Evolutionary conservation across 2,797 vertebrate genomes (phyloP), one percentile per base, ranked within the genome.

Genomic region (Nannoperca australis): DNA sequence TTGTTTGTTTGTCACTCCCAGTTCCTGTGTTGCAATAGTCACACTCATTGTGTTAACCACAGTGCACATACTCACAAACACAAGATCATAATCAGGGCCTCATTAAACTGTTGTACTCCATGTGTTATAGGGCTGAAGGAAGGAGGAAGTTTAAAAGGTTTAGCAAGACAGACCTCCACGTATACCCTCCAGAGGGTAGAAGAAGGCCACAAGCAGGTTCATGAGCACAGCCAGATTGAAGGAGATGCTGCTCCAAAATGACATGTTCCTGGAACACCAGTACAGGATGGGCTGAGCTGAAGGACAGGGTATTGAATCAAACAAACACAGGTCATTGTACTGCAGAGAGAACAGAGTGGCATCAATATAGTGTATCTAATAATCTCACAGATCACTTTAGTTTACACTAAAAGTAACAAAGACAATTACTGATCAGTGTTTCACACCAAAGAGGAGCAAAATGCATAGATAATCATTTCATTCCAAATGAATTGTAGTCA

Each of bases 221-320:
- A 99, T 99, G 77, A 99, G 97, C 61, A 99, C 98, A 3, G 98
- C 98, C 91, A 99, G 95, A 94, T 99, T 99, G 82, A 99, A 99
- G 59, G 98, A 99, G 82, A 99, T 98, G 89, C 97, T 99, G 95
- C 98, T 99, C 98, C 98, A 99, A 93, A 99, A 97, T 20, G 98
- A 99, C 97, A 99, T 99, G 95, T 99, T 99, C 77, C 98, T 95
- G 74, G 98, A 98, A 75, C 98, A 99, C 98, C 98, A 99, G 92
- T 99, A 99, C 1, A 99, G 93, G 78, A 99, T 96, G 4, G 97
- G 98, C 86, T 99, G 98, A 89, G 97, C 98, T 99, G 94, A 4
- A 88, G 86, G 76, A 71, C 45, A 50, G 3, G 34, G 14, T 38
- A 61, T 11, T 55, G 7, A 62, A 56, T 54, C 38, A 62, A 24